Base-by-base conservation (phyloP, 2,797 vertebrate genomes). In the Buceros bicornis region DNA sequence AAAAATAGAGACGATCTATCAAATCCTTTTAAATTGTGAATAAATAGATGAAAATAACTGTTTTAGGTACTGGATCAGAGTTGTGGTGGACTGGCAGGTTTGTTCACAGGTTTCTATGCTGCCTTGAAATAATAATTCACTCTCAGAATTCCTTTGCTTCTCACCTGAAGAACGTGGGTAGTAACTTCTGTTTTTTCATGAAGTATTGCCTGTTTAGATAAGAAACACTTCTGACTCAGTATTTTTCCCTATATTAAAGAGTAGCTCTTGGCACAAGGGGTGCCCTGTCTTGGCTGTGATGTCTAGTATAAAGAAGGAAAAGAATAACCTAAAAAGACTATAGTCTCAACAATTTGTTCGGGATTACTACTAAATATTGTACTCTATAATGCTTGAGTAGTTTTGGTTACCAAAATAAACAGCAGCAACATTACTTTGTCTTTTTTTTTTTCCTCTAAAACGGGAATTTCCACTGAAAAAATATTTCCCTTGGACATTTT, bases 351-450 rank as follows among this genome's bases (percentile, higher is more conserved):
- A 16, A 86, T 83, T 74, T 90, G 35, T 91, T 79, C 89, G 67
- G 51, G 79, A 87, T 82, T 76, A 69, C 33, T 67, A 40, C 33
- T 31, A 28, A 83, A 18, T 64, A 60, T 61, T 71, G 35, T 71
- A 42, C 37, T 78, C 8, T 54, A 16, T n/a, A 94, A 83, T 40
- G 16, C 45, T 73, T 47, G 19, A 57, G 22, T 54, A 73, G 45
- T 28, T 85, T 82, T 91, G 7, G 8, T 73, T 92, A 74, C 84
- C 87, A 89, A 81, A 85, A 67, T 67, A 87, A 96, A 50, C 45
- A 89, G 37, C 29, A 81, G 57, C 87, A 90, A 61, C 7, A 21
- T 20, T 82, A 62, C 5, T 87, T 71, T 37, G 16, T 20, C 19
- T 3, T 19, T 28, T 56, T 29, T 12, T 10, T 16, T 5, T 56